Evolutionary conservation across 2,113 vertebrate species (phyloP), one percentile per base, ranked within the genome.

Genomic region (Donacobius atricapilla): DNA sequence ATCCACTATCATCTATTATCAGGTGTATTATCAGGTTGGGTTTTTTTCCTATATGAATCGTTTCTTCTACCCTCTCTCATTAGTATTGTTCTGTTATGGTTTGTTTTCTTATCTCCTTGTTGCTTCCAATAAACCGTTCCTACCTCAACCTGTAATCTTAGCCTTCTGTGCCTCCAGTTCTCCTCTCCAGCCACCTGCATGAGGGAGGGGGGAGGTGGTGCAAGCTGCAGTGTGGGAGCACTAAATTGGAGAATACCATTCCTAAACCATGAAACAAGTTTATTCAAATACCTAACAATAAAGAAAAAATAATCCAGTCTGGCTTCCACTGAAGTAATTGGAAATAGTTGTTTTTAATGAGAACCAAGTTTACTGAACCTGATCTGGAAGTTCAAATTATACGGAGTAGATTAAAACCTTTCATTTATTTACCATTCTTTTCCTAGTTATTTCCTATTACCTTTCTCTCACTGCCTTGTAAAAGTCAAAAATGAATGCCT

Each of bases 11-110:
- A 22, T 22, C 40, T 48, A 25, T 17, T 37, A 53, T 31, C 0
- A 1, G 16, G 16, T 44, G 31, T 48, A 25, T 17, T 37, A 53
- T 31, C 0, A 1, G 16, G 16, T 44, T n/a, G 10, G 3, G 0
- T 11, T 51, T 61, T 54, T 47, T 44, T 44, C 11, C 33, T 44
- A 10, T 11, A 53, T 53, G 27, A 58, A 58, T 28, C 1, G 2
- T 40, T 48, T 81, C 27, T 81, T 68, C 28, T 28, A 33, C 35
- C 35, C 42, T 35, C 66, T 83, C 47, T 83, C 39, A 35, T 39
- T 39, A 44, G 33, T 20, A 51, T 3, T 53, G 56, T 37, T 83
- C 25, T 44, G 16, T 31, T 44, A 37, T 1, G 3, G 33, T 53
- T 83, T 0, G 0, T 63, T 83, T 71, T 53, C 37, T 53, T 44